Percentiles rank a stretch among this genome's conserved stretches.
phyloP scores from a whole-genome alignment of 2,888 invertebrate genomes.

The Eucera pruinosa region DNA sequence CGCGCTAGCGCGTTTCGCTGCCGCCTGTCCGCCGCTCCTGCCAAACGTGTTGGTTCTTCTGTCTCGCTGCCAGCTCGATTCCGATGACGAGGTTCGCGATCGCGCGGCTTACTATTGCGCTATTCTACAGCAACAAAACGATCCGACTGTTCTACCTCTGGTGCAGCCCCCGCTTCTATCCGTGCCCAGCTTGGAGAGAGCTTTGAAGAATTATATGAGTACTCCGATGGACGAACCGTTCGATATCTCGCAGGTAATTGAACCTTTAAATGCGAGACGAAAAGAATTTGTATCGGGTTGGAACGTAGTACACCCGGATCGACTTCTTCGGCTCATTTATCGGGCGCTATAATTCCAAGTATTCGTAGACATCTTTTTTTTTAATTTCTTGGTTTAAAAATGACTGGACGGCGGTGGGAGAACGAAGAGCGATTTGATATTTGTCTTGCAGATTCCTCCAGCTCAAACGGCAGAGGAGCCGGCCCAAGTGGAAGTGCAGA shows the following conservation, averaged over 20 bases:
- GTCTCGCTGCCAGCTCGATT: slow-evolving; percentile 96
- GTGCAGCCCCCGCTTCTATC: slow-evolving; percentile 85
- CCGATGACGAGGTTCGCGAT: slow-evolving; percentile 99
- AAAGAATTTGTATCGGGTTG: too few relatives aligned
- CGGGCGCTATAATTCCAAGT: too few relatives aligned
- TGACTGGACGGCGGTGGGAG: too few relatives aligned
- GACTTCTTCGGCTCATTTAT: too few relatives aligned
- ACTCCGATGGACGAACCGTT: slow-evolving; percentile 91
- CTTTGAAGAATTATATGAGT: slow-evolving; percentile 92
- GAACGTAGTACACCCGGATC: too few relatives aligned
- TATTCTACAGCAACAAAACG: slow-evolving; percentile 88
- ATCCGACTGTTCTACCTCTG: slow-evolving; percentile 76
- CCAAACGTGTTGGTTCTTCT: slow-evolving; percentile 93
- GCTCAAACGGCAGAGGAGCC: slow-evolving; percentile 80
- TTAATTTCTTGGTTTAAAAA: too few relatives aligned
- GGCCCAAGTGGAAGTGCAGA: slow-evolving; percentile 76
- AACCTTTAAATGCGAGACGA: too few relatives aligned
- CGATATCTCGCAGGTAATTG: slow-evolving; percentile 81
- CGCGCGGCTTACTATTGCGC: slow-evolving; percentile 98
- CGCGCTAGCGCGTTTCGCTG: slow-evolving; percentile 98
- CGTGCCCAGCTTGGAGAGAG: slow-evolving; percentile 94
- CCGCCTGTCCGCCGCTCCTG: slow-evolving; percentile 94
- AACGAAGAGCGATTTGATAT: too few relatives aligned
- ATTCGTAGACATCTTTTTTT: too few relatives aligned
- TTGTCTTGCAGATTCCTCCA: slow-evolving; percentile 75